Evolutionary conservation across 2,888 invertebrate genomes (phyloP), one percentile per base, ranked within the genome.

Genomic region (Melikaiella ostensackeni): DNA sequence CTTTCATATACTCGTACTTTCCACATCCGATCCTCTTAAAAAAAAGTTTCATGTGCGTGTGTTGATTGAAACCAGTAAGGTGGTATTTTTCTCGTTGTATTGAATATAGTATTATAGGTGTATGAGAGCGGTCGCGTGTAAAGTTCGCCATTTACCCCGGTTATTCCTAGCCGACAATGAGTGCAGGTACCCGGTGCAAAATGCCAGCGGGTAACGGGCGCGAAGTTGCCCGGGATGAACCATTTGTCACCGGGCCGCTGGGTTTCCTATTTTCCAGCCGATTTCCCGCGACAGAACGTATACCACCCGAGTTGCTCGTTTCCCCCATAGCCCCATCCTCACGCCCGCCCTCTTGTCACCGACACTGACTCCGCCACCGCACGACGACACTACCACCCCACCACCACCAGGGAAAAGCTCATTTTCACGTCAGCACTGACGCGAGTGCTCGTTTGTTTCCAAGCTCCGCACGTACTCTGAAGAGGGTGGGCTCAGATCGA

Each of bases 231-330:
- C 75, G 86, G 86, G 86, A 86, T 87, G 88, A 85, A 89, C 89
- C 90, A 91, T 91, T 91, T 91, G 91, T 91, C 91, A 91, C 89
- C 88, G 86, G 87, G 88, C 85, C 88, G 87, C 90, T 89, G 90
- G 88, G 86, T 91, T 91, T 91, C 88, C 90, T 89, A 91, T 91
- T 91, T 91, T 91, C 91, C 91, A 84, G 82, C 87, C 91, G 91
- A 91, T 91, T 91, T 90, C 88, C 87, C 84, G 85, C 87, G 84
- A 85, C 87, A 87, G 85, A 85, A 86, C 84, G 84, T 86, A 86
- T 86, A 85, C 79, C 81, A 77, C 79, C 79, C 73, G 74, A 75
- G 63, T 64, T 77, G 35, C 42, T 78, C 80, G 62, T 77, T 75
- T 79, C 83, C 83, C 77, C 82, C 82, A 46, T 74, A 77, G 83